A percentile compares a stretch with the other conserved stretches of the same genome.
phyloP scores from a whole-genome alignment of 2,888 invertebrate species.

The Sympetrum striolatum region DNA sequence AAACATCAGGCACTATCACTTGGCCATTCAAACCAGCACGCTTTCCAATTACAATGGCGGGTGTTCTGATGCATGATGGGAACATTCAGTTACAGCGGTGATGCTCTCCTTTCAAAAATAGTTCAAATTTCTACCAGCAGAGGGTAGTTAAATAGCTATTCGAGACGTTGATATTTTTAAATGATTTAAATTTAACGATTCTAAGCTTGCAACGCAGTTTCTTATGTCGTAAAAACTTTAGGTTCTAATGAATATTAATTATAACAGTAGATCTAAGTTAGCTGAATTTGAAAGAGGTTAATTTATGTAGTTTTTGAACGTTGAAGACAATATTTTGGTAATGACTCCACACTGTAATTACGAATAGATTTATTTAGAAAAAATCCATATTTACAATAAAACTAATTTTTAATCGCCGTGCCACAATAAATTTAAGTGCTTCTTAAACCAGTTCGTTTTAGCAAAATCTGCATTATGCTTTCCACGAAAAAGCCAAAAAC shows the following conservation, averaged over 20 bases:
- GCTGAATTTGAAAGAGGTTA: no score
- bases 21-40: slow-evolving; percentile 36
- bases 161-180: not conserved
- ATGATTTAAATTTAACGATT: not conserved
- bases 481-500: not conserved
- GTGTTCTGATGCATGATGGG: slow-evolving; percentile 52
- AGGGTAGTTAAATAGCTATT: not conserved
- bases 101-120: slow-evolving; percentile 37
- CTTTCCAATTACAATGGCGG: slow-evolving; percentile 53
- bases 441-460: slow-evolving; percentile 18
- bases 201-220: not conserved
- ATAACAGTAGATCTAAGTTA: no score
- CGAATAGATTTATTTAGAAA: slow-evolving; percentile 23
- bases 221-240: not conserved
- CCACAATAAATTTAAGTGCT: slow-evolving; percentile 27
- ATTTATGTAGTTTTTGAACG: no score
- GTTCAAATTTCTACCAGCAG: not conserved
- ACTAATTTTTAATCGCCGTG: slow-evolving; percentile 14
- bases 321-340: not conserved
- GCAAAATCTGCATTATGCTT: slow-evolving; percentile 1
- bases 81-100: slow-evolving; percentile 46
- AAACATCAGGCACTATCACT: slow-evolving; percentile 12
- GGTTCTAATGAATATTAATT: not conserved
- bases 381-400: slow-evolving; percentile 21
- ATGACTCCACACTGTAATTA: not conserved